A percentile compares a stretch with the other conserved stretches of the same genome.
phyloP scores from a whole-genome alignment of 2,797 vertebrate genomes.

The Champsocephalus gunnari region DNA sequence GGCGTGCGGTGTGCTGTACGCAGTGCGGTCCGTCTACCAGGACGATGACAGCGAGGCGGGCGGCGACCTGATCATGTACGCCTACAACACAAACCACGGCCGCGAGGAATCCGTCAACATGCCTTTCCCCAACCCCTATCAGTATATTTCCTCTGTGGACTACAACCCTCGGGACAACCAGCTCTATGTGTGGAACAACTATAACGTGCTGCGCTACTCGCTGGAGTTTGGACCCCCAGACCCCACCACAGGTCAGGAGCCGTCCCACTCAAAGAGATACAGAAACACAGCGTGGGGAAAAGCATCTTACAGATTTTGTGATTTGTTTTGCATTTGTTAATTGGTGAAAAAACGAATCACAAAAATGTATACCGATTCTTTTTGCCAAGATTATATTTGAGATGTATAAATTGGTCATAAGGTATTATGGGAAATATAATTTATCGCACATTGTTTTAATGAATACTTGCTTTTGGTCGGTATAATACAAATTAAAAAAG shows the following conservation, averaged over 20 bases:
- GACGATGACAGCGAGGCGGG: conserved; percentile 94
- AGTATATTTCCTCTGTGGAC: conserved; percentile 94
- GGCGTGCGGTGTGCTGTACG: conserved; percentile 95
- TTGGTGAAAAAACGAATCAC: background rate
- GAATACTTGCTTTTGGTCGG: background rate
- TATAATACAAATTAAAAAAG: background rate
- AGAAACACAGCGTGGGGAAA: background rate
- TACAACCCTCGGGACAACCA: conserved; percentile 98
- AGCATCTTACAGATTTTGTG: background rate
- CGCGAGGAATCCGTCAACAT: conserved; percentile 88
- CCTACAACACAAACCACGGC: conserved; percentile 92
- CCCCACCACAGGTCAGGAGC: conserved; percentile 87
- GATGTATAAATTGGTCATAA: background rate
- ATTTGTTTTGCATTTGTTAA: background rate
- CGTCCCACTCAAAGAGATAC: background rate
- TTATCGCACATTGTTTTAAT: background rate
- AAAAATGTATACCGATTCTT: background rate
- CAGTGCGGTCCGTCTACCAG: conserved; percentile 92
- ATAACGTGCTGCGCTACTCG: conserved; percentile 91
- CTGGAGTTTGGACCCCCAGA: conserved; percentile 92
- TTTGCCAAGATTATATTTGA: background rate
- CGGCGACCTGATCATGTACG: conserved; percentile 91
- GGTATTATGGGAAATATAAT: background rate
- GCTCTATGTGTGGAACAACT: conserved; percentile 98
- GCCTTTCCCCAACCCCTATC: conserved; percentile 95